A percentile compares a stretch with the other conserved stretches of the same genome.
Conservation (phyloP, 92 coral and sea anemone genomes). For the Scolanthus callimorphus region DNA sequence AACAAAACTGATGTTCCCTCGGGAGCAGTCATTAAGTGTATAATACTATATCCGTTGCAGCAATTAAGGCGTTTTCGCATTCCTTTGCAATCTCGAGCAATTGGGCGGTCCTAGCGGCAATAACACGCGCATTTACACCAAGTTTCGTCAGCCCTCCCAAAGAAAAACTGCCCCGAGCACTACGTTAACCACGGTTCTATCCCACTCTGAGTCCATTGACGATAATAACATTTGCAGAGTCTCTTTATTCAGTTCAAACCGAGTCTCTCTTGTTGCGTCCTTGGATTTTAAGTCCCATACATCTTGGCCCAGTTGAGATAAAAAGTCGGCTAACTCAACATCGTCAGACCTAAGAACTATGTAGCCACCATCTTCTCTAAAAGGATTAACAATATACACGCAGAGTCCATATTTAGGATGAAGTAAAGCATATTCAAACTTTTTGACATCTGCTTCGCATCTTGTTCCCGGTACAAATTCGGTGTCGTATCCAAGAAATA, state of each 20-base stretch:
- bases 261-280: not conserved
- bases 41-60: constrained; percentile 39
- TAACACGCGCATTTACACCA: constrained; percentile 25
- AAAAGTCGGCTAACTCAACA: not conserved
- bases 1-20: too few species aligned
- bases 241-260: not conserved
- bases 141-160: too few species aligned
- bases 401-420: not conserved
- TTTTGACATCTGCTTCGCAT: not conserved
- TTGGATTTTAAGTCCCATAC: not conserved
- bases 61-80: constrained; percentile 28
- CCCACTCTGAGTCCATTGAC: constrained; percentile 30
- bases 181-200: constrained; percentile 34
- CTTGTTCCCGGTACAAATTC: not conserved
- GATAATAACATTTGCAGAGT: constrained; percentile 5
- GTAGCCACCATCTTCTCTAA: not conserved
- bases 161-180: constrained; percentile 32
- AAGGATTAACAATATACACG: not conserved
- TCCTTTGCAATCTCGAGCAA: constrained; percentile 22
- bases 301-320: not conserved
- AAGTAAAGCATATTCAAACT: not conserved
- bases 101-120: constrained; percentile 15
- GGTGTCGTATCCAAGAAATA: not conserved
- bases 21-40: too few species aligned
- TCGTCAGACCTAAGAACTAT: not conserved